Percentiles rank a stretch among this genome's conserved stretches.
Evolutionary conservation across 53 echinoderm and acorn worm species (phyloP).

Genomic region (Zoroaster sp.): DNA sequence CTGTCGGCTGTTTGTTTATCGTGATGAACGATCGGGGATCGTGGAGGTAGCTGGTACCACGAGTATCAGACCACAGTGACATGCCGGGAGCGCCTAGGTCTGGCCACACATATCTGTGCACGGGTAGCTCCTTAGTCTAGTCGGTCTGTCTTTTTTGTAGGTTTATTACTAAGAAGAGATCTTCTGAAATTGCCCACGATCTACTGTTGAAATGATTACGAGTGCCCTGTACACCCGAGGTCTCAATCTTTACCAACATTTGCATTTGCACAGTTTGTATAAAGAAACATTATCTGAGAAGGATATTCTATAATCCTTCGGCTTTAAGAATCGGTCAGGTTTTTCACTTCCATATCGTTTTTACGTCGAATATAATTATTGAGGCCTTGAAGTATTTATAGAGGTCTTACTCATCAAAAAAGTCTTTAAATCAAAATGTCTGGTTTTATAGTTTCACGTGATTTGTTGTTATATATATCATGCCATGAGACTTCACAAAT

Average conservation of each 20-base stretch:
- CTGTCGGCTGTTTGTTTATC: slow-evolving; percentile 5
- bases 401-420: too few species aligned
- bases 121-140: neutral
- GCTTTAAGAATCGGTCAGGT: too few species aligned
- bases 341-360: too few species aligned
- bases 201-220: neutral
- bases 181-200: neutral
- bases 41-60: neutral
- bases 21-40: neutral
- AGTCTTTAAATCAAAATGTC: too few species aligned
- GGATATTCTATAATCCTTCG: too few species aligned
- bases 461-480: too few species aligned
- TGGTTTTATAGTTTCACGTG: too few species aligned
- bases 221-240: slow-evolving; percentile 7
- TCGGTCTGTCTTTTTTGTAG: neutral
- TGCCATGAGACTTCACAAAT: neutral
- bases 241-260: neutral
- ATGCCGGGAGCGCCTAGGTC: neutral
- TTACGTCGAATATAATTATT: too few species aligned
- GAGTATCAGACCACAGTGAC: neutral
- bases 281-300: too few species aligned
- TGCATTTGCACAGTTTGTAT: too few species aligned
- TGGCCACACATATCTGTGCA: neutral
- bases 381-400: too few species aligned
- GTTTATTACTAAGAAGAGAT: neutral